These are phyloP conservation scores for Carassius carassius DNA, from an alignment of 2,113 vertebrate species.

Conservation along the genomic window DNA sequence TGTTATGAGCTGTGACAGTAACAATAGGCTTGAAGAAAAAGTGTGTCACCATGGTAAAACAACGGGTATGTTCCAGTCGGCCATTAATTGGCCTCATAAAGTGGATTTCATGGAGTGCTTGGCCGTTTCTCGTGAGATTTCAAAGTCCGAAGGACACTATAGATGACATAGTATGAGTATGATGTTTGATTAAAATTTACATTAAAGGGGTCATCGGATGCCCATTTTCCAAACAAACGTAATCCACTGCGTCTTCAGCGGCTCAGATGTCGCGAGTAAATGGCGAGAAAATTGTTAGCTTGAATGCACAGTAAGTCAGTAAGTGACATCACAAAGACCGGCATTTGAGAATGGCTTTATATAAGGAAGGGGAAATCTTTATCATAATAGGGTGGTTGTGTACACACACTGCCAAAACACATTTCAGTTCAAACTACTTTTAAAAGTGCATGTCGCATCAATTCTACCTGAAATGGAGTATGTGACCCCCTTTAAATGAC, in stretches of 20 bases:
- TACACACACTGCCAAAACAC: no score
- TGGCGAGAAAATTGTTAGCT: no score
- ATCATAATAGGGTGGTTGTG: no score
- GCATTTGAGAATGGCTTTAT: no score
- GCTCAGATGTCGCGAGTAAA: no score
- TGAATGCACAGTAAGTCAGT: no score
- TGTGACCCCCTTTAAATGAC: neutral
- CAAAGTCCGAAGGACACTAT: neutral
- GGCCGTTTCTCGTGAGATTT: neutral
- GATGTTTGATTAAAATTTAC: neutral
- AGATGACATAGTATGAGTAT: neutral
- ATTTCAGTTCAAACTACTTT: no score
- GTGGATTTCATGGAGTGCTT: neutral
- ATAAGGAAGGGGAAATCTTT: no score
- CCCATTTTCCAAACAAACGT: no score
- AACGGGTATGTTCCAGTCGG: neutral
- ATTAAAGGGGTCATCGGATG: neutral
- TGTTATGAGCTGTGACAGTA: neutral
- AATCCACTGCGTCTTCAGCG: no score
- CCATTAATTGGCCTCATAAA: neutral
- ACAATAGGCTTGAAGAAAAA: neutral
- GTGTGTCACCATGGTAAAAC: neutral
- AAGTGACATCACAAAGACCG: no score
- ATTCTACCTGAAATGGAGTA: neutral
- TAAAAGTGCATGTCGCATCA: no score